Conservation (phyloP, 2,113 vertebrate species). For the Bubo scandiacus region DNA sequence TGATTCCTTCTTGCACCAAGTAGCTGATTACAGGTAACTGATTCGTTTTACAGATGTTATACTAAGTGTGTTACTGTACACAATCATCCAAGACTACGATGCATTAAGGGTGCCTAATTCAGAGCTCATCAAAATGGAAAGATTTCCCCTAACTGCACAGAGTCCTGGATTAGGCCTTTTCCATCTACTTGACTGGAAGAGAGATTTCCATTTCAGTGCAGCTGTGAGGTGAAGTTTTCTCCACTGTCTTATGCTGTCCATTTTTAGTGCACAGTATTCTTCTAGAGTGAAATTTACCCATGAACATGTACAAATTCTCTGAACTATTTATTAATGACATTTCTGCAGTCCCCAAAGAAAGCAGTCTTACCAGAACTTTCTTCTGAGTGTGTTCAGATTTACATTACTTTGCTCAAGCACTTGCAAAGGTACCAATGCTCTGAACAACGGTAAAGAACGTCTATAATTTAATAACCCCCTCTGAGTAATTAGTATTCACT, state of each 20-base stretch:
- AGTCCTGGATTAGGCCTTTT: not conserved
- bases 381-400: not conserved
- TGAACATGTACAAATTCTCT: not conserved
- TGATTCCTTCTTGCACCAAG: not conserved
- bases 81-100: not conserved
- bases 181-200: not conserved
- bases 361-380: not conserved
- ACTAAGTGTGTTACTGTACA: not conserved
- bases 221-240: not conserved
- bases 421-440: not conserved
- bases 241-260: not conserved
- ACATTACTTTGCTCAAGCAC: not conserved
- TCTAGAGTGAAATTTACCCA: not conserved
- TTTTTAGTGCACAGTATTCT: not conserved
- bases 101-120: not conserved
- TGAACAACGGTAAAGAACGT: not conserved
- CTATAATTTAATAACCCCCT: slow-evolving; percentile 8
- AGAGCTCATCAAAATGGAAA: not conserved
- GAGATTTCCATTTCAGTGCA: not conserved
- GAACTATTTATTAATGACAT: not conserved
- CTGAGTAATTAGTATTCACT: slow-evolving; percentile 15
- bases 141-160: not conserved
- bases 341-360: not conserved
- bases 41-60: not conserved
- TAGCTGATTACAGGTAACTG: not conserved